These are phyloP conservation scores for Chrysaora quinquecirrha DNA, from an alignment of 30 jellyfish, hydroid and myxozoan genomes.

Conservation along the genomic window DNA sequence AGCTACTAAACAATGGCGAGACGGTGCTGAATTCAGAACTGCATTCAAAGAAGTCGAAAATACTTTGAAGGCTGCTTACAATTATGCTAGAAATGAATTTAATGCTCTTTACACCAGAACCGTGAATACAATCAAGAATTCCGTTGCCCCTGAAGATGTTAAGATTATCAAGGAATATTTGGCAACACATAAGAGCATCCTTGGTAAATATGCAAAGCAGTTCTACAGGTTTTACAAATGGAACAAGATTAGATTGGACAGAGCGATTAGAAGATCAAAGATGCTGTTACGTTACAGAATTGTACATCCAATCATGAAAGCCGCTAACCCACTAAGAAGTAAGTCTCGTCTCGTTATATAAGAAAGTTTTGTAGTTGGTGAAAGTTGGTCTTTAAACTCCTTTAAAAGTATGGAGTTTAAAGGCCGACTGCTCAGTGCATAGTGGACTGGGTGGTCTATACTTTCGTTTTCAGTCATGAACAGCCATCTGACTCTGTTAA, in stretches of 20 bases:
- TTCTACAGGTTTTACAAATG: constrained; percentile 40
- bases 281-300: constrained; percentile 33
- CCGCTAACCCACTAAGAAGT: constrained; percentile 67
- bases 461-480: too few species aligned
- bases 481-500: too few species aligned
- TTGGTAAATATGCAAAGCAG: constrained; percentile 47
- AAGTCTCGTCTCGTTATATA: constrained; percentile 26
- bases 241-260: constrained; percentile 58
- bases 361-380: too few species aligned
- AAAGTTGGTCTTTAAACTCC: too few species aligned
- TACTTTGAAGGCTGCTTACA: constrained; percentile 4
- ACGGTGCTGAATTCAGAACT: constrained; percentile 14
- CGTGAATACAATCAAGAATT: neutral
- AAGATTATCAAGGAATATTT: constrained; percentile 15
- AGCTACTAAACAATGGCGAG: neutral
- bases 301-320: constrained; percentile 10
- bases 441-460: too few species aligned
- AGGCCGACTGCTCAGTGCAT: too few species aligned
- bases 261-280: constrained; percentile 58
- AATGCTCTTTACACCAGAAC: neutral
- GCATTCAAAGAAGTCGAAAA: constrained; percentile 30
- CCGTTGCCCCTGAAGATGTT: constrained; percentile 28
- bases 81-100: neutral
- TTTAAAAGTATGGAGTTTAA: too few species aligned
- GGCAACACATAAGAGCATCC: constrained; percentile 36